Base-by-base conservation (phyloP, 1,140 invertebrate species). In the Drosophila sp. region DNA sequence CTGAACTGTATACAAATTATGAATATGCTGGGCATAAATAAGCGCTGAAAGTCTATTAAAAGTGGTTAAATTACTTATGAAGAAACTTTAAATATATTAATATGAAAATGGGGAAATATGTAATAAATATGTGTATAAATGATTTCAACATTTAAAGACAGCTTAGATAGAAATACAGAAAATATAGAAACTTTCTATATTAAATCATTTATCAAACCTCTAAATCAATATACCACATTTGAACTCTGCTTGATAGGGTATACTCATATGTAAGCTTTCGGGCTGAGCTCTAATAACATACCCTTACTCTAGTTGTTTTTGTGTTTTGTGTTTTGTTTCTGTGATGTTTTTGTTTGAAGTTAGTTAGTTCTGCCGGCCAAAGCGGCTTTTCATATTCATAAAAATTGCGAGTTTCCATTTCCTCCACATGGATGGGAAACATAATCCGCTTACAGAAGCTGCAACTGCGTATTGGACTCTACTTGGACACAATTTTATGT, bases 321-420 rank as follows among this genome's bases (percentile, higher is more conserved):
- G n/a, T 50, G n/a, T 21, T 53, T 4, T 46, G 43, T 14, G 14
- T 36, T 40, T 34, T 27, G 25, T 41, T 69, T 46, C 43, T 74
- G 41, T 63, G 53, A 61, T 76, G 56, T 64, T 86, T 80, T 81
- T 87, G 78, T 87, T 87, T 86, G 74, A 87, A 86, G 81, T 81
- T 74, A 73, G 80, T 84, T 84, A 86, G 78, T 81, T 75, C 59
- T 78, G 83, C 71, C 61, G 75, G 76, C 78, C 64, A 86, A 86
- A 86, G 82, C 81, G 78, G 81, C 81, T 87, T 87, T 87, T 78
- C 82, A 84, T 84, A 84, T 84, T 87, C 82, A 87, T 86, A 87
- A 86, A 86, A 87, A 87, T 84, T 87, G 81, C 78, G 82, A 81
- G 81, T 69, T 78, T 78, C 82, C 73, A 79, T 79, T 79, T 79